Base-by-base conservation (phyloP, 1,140 invertebrate species). In the Polypedilum vanderplanki region DNA sequence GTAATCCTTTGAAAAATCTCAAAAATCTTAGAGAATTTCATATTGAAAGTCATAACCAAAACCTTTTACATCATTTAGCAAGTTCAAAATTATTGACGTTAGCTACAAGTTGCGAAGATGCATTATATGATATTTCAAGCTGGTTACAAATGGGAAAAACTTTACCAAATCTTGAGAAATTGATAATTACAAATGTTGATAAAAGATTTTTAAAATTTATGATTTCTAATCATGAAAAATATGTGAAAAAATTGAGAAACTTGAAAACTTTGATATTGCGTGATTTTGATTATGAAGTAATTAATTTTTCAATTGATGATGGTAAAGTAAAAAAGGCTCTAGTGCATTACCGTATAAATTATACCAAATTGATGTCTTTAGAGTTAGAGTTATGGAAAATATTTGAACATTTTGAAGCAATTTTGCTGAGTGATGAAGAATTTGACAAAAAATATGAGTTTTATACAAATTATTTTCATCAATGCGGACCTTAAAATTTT, bases 191-290 rank as follows among this genome's bases (percentile, higher is more conserved):
- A 4, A 0, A 57, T 15, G 46, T 57, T n/a, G n/a, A 57, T 57
- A n/a, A 57, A 15, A 57, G n/a, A 57, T 57, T 57, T 15, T 57
- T 57, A 57, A 57, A 57, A 57, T 57, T 57, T 57, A 57, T 57
- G 4, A n/a, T 57, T n/a, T 8, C 12, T 15, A 9, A 57, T 57
- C 46, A 57, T 57, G 46, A 57, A 57, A 57, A n/a, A 15, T 57
- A n/a, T 57, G n/a, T 57, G 12, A 12, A 57, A 3, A 57, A 57
- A 15, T n/a, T 57, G 12, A 12, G 46, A 15, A n/a, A n/a, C 10
- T 57, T 57, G n/a, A 57, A 57, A n/a, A n/a, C 46, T n/a, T 57
- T 57, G 12, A n/a, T n/a, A 15, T 4, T 57, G 46, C 9, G 12
- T 1, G 12, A n/a, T 57, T n/a, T n/a, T 1, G 12, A 12, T 15